Percentiles rank a stretch among this genome's conserved stretches.
Evolutionary conservation across 1,140 invertebrate species (phyloP).

Genomic region (Caenorhabditis brenneri): DNA sequence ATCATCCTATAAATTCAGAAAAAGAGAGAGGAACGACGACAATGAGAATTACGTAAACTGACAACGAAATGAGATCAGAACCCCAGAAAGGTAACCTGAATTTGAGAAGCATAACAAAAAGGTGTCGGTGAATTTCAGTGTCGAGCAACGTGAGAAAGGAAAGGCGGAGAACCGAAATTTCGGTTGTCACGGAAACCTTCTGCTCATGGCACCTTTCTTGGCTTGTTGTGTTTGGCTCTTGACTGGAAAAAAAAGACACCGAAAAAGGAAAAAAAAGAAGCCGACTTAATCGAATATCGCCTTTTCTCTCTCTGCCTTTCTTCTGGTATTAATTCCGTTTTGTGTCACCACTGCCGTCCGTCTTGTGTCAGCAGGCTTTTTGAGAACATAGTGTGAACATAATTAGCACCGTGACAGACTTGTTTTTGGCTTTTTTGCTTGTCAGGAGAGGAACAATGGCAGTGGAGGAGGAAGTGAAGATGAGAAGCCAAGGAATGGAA

Average conservation of each 20-base stretch:
- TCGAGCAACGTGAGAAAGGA: background rate
- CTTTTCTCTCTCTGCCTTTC: background rate
- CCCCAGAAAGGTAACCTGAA: too few species aligned
- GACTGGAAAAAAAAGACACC: background rate
- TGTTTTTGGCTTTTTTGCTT: background rate
- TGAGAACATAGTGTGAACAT: too few species aligned
- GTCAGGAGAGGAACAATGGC: too few species aligned
- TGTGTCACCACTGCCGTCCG: too few species aligned
- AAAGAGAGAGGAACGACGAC: background rate
- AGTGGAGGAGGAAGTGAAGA: too few species aligned
- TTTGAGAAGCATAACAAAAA: background rate
- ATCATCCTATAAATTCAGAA: background rate
- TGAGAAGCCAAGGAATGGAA: too few species aligned
- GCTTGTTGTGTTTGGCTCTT: background rate
- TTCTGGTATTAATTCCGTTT: too few species aligned
- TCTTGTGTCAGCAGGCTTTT: too few species aligned
- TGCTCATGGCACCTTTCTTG: background rate
- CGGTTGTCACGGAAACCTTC: constrained; percentile 17
- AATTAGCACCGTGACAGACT: constrained; percentile 1
- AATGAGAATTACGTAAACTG: background rate
- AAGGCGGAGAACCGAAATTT: background rate
- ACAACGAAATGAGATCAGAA: too few species aligned
- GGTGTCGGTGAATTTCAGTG: background rate
- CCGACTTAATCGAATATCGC: constrained; percentile 12
- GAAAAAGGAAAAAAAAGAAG: too few species aligned